Conservation (phyloP, 1,140 invertebrate genomes). For the Bombus pyrosoma region DNA sequence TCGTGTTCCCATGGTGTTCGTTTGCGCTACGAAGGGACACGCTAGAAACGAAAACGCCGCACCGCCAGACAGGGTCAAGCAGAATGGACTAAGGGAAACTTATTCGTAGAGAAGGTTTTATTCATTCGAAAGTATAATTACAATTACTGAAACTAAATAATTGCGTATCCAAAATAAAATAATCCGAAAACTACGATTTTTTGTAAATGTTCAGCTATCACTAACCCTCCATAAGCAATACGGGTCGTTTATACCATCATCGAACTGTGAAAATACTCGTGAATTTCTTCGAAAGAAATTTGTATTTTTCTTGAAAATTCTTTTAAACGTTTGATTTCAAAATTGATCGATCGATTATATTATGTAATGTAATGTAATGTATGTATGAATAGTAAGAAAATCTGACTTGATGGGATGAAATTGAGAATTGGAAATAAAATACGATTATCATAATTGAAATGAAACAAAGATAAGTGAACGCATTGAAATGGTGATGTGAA, state of each 20-base stretch:
- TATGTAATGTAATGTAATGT: too few species aligned
- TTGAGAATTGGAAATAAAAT: too few species aligned
- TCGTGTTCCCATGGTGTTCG: conserved; percentile 25
- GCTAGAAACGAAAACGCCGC: background rate
- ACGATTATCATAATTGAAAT: too few species aligned
- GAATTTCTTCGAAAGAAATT: background rate
- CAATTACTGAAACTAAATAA: background rate
- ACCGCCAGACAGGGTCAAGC: background rate
- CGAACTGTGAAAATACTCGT: background rate
- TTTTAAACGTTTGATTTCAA: background rate
- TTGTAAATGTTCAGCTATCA: background rate
- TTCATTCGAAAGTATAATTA: background rate
- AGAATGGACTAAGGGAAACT: background rate
- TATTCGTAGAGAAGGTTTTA: background rate
- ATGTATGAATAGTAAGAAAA: too few species aligned
- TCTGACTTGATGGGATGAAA: too few species aligned
- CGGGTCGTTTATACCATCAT: background rate
- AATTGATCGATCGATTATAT: too few species aligned
- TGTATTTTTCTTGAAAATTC: background rate
- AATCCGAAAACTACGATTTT: background rate
- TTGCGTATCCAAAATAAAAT: background rate
- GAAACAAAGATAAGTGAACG: too few species aligned
- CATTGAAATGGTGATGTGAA: too few species aligned
- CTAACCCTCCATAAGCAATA: background rate
- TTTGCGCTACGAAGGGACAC: conserved; percentile 16